These are phyloP conservation scores for Sarcophaga subvicina DNA, from an alignment of 2,888 invertebrate genomes.

Conservation along the genomic window DNA sequence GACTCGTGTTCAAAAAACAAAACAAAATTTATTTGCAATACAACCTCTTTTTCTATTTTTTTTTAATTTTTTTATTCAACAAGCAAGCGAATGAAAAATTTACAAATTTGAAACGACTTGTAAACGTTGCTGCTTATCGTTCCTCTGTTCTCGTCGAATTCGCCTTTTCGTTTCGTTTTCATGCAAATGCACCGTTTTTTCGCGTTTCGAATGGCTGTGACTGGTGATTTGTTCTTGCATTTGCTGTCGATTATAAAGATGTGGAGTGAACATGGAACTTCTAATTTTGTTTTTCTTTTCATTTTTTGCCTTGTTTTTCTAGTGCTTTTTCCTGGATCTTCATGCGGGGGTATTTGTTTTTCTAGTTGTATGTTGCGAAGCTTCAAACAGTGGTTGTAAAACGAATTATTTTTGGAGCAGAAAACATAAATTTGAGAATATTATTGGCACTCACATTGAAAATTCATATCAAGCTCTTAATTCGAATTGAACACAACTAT, in stretches of 20 bases:
- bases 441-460: too few species aligned
- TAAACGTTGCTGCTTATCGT: background rate
- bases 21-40: slow-evolving; percentile 31
- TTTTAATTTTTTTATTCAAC: background rate
- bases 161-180: background rate
- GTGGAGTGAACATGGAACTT: slow-evolving; percentile 53
- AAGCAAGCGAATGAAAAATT: background rate
- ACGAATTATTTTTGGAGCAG: too few species aligned
- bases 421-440: too few species aligned
- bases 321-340: slow-evolving; percentile 12
- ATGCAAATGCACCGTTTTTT: background rate
- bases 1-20: slow-evolving; percentile 68
- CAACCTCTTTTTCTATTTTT: slow-evolving; percentile 9
- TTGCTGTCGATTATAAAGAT: slow-evolving; percentile 54
- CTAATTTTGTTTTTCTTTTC: background rate
- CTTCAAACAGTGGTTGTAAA: slow-evolving; percentile 21
- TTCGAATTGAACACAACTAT: too few species aligned
- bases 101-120: background rate
- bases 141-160: background rate
- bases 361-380: background rate
- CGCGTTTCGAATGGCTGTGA: slow-evolving; percentile 10
- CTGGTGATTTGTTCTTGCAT: slow-evolving; percentile 56
- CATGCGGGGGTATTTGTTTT: background rate
- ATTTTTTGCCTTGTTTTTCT: background rate
- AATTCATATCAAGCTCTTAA: too few species aligned